phyloP scores from a whole-genome alignment of 2,797 vertebrate species.

The Silurus aristotelis region DNA sequence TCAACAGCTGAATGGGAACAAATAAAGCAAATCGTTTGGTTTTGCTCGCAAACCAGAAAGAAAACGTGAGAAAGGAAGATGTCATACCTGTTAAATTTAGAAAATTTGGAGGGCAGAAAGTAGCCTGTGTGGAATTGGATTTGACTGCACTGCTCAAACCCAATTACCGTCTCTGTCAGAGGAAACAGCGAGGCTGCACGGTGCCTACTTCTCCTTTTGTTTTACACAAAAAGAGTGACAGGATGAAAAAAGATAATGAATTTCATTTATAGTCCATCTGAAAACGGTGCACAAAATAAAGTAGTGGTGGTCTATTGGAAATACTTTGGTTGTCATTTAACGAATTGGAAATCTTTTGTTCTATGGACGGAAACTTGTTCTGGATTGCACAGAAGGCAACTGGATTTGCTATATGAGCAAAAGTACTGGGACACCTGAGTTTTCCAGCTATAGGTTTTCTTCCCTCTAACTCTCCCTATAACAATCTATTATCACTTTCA shows the following conservation, averaged over 20 bases:
- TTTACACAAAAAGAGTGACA: slow-evolving; percentile 10
- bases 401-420: not conserved
- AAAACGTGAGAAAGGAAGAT: slow-evolving; percentile 45
- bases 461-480: too few relatives aligned
- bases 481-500: too few relatives aligned
- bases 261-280: slow-evolving; percentile 33
- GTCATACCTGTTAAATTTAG: slow-evolving; percentile 57
- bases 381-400: not conserved
- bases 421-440: too few relatives aligned
- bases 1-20: slow-evolving; percentile 32
- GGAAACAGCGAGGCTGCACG: slow-evolving; percentile 9
- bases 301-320: not conserved
- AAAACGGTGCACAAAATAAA: slow-evolving; percentile 3
- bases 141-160: slow-evolving; percentile 54
- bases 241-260: slow-evolving; percentile 21
- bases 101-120: slow-evolving; percentile 45
- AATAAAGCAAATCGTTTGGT: slow-evolving; percentile 51
- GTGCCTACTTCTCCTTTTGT: slow-evolving; percentile 25
- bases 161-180: slow-evolving; percentile 54
- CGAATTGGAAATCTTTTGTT: not conserved
- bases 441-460: too few relatives aligned
- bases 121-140: slow-evolving; percentile 53
- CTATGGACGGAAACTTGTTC: not conserved
- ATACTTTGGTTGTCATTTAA: not conserved
- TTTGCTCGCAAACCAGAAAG: slow-evolving; percentile 44